Base-by-base conservation (phyloP, 23 tunicate species). In the Botrylloides violaceus region DNA sequence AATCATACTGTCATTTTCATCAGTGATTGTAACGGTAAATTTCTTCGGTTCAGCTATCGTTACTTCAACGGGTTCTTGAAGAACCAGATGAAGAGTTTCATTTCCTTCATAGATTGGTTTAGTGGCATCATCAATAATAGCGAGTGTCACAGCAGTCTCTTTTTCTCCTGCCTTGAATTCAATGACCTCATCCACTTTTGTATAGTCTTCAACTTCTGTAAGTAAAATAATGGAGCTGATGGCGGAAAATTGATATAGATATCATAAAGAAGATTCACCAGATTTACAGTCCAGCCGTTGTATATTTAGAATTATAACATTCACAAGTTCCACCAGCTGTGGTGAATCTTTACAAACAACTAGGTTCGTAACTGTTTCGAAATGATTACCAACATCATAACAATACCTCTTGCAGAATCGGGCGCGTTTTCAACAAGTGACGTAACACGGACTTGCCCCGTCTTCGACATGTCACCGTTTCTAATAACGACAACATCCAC, bases 91-190 rank as follows among this genome's bases (percentile, higher is more conserved):
- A 29, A 60, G 21, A 18, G 65, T 25, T 23, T 60, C 65, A 25
- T 60, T 27, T 25, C 65, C 65, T 60, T 60, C 65, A 25, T 18
- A 25, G 15, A 60, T 22, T 20, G 65, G 65, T 20, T 60, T 25
- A 60, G 19, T 22, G 18, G 23, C n/a, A 60, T 60, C 65, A 24
- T 60, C 65, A 24, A 60, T 12, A 25, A 60, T 60, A 12, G 1
- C 32, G 23, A 60, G 21, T 60, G 15, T 1, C 0, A 60, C n/a
- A 25, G 65, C n/a, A 18, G 28, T 23, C 15, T 18, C n/a, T n/a
- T 60, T 23, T 60, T 60, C 29, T 25, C 32, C 32, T 20, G 28
- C 29, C 15, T n/a, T 0, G 1, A 60, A 60, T 18, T 25, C n/a
- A 15, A 60, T 22, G 15, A 15, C n/a, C n/a, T 60, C 65, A 18